phyloP scores from a whole-genome alignment of 1,140 invertebrate species.

The Drosophila azteca region DNA sequence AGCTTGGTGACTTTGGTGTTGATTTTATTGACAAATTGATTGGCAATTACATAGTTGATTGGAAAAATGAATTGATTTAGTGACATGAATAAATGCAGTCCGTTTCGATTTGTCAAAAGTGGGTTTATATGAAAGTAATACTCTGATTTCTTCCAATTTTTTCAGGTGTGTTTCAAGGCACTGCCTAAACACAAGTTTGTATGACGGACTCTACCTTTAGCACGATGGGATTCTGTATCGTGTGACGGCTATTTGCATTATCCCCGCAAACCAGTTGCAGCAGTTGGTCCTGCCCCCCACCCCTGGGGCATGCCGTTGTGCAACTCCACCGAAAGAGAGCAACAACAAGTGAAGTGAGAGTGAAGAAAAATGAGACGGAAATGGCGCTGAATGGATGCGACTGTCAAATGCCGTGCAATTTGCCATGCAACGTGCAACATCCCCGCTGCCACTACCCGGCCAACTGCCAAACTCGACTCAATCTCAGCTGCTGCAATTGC shows the following conservation, averaged over 20 bases:
- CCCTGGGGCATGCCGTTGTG: conserved; percentile 4
- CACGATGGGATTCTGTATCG: neutral
- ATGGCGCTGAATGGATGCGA: conserved; percentile 72
- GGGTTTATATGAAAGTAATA: too few species aligned
- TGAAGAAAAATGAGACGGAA: conserved; percentile 44
- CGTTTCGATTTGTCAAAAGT: too few species aligned
- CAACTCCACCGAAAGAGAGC: neutral
- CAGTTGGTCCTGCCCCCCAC: neutral
- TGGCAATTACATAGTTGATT: too few species aligned
- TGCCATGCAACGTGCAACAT: conserved; percentile 37
- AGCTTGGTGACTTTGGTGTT: too few species aligned
- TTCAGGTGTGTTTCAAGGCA: too few species aligned
- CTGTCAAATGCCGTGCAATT: conserved; percentile 78
- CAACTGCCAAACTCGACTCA: conserved; percentile 53
- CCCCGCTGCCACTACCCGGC: neutral
- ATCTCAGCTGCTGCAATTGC: conserved; percentile 66
- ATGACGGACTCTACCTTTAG: too few species aligned
- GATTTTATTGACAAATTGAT: too few species aligned
- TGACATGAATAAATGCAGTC: too few species aligned
- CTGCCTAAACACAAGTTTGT: too few species aligned
- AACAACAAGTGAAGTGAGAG: conserved; percentile 20
- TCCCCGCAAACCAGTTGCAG: conserved; percentile 16
- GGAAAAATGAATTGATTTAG: too few species aligned
- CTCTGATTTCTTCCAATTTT: too few species aligned
- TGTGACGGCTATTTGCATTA: conserved; percentile 51